Evolutionary conservation across 2,113 vertebrate species (phyloP).

Genomic region (Tricholaema leucomelas): DNA sequence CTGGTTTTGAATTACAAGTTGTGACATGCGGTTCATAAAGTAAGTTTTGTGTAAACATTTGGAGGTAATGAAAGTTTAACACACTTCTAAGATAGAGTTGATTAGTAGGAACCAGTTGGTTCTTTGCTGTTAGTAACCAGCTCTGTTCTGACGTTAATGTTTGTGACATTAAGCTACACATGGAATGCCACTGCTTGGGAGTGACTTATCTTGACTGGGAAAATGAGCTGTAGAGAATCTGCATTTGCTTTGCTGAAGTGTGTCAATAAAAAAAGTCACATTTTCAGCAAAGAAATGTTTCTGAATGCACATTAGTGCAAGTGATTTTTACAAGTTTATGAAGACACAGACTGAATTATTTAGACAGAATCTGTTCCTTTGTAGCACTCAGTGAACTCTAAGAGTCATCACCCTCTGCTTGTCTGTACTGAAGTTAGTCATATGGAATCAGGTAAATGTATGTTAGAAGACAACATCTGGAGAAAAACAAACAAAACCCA

Average conservation of each 20-base stretch:
- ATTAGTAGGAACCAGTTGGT: not conserved
- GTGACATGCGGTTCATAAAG: not conserved
- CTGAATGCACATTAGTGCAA: not conserved
- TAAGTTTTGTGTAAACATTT: not conserved
- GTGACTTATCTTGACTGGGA: not conserved
- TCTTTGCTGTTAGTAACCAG: not conserved
- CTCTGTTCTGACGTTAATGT: not conserved
- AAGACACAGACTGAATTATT: not conserved
- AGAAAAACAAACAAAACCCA: not conserved
- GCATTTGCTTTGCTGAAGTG: not conserved
- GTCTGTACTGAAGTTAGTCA: not conserved
- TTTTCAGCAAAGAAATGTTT: not conserved
- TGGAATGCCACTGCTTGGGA: not conserved
- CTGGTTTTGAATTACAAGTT: not conserved
- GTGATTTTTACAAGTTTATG: not conserved
- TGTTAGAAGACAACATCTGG: not conserved
- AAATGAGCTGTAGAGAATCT: not conserved
- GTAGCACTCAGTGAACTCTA: not conserved
- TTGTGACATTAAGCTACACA: fast-evolving
- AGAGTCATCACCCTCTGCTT: not conserved
- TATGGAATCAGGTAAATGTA: not conserved
- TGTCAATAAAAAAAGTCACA: not conserved
- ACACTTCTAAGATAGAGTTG: not conserved
- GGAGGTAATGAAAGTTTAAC: not conserved
- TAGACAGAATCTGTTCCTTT: not conserved